Evolutionary conservation across 2,113 vertebrate genomes (phyloP).

Genomic region (Thamnophis sirtalis): DNA sequence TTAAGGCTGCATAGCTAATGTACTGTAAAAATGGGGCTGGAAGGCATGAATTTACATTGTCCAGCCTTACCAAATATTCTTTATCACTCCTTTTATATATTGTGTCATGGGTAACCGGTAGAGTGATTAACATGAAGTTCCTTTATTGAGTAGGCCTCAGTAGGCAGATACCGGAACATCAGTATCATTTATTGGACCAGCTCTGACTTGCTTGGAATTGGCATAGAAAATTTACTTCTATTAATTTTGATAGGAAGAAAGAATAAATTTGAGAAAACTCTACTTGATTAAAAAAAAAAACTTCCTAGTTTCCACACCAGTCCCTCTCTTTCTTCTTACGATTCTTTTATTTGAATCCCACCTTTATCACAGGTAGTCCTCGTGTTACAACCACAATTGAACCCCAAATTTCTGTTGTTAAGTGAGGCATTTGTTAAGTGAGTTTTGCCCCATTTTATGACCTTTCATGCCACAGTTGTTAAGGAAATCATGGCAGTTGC

Average conservation of each 20-base stretch:
- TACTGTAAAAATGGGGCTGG: neutral
- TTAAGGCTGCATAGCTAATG: neutral
- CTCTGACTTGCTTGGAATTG: neutral
- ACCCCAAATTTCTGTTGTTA: neutral
- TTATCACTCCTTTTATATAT: neutral
- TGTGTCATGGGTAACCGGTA: neutral
- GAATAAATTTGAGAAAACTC: neutral
- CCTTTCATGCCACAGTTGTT: neutral
- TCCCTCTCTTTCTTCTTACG: neutral
- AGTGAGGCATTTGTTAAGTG: neutral
- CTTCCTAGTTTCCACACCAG: neutral
- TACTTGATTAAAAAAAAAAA: neutral
- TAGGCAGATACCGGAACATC: neutral
- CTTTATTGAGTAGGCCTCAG: neutral
- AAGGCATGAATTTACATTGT: neutral
- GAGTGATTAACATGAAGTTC: neutral
- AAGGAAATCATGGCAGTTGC: neutral
- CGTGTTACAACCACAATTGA: neutral
- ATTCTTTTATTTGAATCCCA: neutral
- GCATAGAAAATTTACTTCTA: neutral
- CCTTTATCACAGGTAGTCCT: neutral
- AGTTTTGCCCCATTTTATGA: neutral
- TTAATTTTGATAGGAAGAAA: neutral
- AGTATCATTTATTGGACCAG: too few relatives aligned
- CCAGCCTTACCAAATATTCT: neutral